phyloP scores from a whole-genome alignment of 1,140 invertebrate species.

The Nixonia krombeini region DNA sequence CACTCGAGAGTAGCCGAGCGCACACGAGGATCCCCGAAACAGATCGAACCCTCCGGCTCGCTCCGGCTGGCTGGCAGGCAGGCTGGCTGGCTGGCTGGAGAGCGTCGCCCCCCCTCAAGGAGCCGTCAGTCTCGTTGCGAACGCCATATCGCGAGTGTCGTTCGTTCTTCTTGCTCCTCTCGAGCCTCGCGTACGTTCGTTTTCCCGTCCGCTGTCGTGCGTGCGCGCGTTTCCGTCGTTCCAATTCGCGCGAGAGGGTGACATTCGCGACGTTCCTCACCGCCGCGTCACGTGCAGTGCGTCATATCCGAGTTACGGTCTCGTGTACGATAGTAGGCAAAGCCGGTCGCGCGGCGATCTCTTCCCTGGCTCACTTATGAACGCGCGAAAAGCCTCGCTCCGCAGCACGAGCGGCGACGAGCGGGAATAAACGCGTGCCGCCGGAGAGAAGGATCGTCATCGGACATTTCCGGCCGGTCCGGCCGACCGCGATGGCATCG shows the following conservation, averaged over 20 bases:
- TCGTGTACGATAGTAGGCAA: no score
- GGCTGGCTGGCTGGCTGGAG: neutral
- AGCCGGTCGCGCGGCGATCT: no score
- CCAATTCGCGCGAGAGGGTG: no score
- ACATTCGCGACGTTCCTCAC: neutral
- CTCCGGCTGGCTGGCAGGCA: constrained; percentile 39
- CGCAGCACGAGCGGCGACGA: no score
- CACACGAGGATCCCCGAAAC: constrained; percentile 43
- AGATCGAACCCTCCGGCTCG: constrained; percentile 45
- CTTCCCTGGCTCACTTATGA: no score
- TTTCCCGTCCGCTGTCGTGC: neutral
- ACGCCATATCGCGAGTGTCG: constrained; percentile 45
- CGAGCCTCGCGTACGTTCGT: neutral
- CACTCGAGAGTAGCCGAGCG: constrained; percentile 37
- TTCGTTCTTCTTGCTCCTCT: constrained; percentile 7
- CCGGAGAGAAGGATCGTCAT: no score
- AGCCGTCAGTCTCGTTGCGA: constrained; percentile 46
- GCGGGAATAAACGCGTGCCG: no score
- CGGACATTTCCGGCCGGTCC: no score
- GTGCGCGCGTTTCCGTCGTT: neutral
- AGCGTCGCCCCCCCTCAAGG: constrained; percentile 17
- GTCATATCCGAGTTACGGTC: no score
- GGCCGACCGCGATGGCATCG: neutral
- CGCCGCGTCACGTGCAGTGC: neutral
- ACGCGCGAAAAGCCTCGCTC: neutral